Percentiles rank a stretch among this genome's conserved stretches.
These are phyloP conservation scores for Odontophorus gujanensis DNA, from an alignment of 2,113 vertebrate species.

Conservation along the genomic window DNA sequence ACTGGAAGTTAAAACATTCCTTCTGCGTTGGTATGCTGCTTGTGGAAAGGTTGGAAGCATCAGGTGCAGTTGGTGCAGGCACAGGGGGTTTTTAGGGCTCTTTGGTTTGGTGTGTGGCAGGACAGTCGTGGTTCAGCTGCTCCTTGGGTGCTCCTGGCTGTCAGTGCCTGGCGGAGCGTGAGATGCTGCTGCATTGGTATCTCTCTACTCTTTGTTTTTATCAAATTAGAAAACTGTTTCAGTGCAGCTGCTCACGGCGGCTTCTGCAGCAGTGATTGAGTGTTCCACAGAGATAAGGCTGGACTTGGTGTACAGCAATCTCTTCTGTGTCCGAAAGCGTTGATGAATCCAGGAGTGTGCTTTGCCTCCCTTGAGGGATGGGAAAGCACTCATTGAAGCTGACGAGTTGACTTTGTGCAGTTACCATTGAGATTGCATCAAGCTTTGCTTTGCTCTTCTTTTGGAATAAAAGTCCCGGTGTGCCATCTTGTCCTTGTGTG, in stretches of 20 bases:
- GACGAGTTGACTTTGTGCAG: not conserved
- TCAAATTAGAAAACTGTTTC: not conserved
- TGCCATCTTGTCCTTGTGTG: not conserved
- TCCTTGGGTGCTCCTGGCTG: not conserved
- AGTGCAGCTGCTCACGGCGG: not conserved
- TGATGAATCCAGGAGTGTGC: not conserved
- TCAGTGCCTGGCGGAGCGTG: not conserved
- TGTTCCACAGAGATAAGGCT: not conserved
- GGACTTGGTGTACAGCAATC: not conserved
- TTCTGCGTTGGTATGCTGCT: fast-evolving
- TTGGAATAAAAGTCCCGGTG: not conserved
- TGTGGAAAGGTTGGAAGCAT: not conserved
- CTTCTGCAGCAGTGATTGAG: conserved; percentile 17
- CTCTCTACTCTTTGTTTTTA: not conserved
- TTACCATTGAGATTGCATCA: not conserved
- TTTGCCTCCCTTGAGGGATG: not conserved
- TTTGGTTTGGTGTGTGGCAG: not conserved
- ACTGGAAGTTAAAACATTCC: not conserved
- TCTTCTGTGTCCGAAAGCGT: not conserved
- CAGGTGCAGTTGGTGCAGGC: not conserved
- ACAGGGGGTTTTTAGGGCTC: not conserved
- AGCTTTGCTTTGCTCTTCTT: not conserved
- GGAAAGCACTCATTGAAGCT: not conserved
- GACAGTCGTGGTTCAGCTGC: fast-evolving
- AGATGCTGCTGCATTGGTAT: not conserved